Evolutionary conservation across 2,797 vertebrate genomes (phyloP), one percentile per base, ranked within the genome.

Genomic region (Poecilia picta): DNA sequence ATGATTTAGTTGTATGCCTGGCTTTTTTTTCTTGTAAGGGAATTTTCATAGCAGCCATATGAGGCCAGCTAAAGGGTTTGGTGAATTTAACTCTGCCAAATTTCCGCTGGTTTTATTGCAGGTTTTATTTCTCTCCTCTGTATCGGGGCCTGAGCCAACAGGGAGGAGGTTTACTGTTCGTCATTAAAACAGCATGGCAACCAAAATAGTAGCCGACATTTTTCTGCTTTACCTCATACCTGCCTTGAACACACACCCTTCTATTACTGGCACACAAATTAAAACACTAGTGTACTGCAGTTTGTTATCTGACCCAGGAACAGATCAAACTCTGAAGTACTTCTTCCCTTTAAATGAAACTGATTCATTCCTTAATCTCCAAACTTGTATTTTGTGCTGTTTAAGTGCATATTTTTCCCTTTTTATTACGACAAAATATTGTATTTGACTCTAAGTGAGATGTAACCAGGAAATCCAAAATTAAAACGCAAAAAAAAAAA

Each of bases 101-200:
- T 88, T 92, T 90, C 89, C 83, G 16, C 53, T 72, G 78, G 51
- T 87, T 93, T 90, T 89, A 89, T 82, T 72, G 86, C 83, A 85
- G 77, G 41, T 91, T 93, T 92, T 91, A 86, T 90, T 89, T 86
- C 83, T 62, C 82, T 81, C 51, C 43, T 89, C 86, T 79, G 83
- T 85, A 87, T 83, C 86, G 46, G 43, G 51, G 45, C 46, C 3
- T 89, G 86, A n/a, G 81, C 85, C 92, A 91, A 76, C 81, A 78
- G 79, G 87, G 87, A 88, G 86, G 90, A 79, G 89, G 80, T 80
- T 70, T 25, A 49, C 72, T 91, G 91, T 92, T 88, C 86, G 83
- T 84, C 80, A 74, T 84, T 87, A 77, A 90, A 91, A 89, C 80
- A 83, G 76, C 87, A 87, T 79, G 81, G 83, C 85, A 86, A 88